A percentile compares a stretch with the other conserved stretches of the same genome.
Conservation (phyloP, 2,888 invertebrate genomes). For the Cantharis nigra region DNA sequence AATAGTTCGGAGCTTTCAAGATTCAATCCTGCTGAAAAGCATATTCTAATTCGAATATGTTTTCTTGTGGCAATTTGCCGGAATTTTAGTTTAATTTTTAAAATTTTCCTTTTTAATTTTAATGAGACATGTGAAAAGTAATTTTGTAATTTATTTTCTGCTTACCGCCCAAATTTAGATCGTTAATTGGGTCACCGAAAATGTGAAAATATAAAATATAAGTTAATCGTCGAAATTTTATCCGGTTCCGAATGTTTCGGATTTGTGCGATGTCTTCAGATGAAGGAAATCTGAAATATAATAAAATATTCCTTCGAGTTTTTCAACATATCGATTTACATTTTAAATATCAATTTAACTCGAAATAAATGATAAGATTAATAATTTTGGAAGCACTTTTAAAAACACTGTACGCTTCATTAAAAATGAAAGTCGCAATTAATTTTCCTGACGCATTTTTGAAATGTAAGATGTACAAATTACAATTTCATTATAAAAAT, state of each 20-base stretch:
- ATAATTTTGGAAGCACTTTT: constrained; percentile 38
- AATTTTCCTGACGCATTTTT: constrained; percentile 28
- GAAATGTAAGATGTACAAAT: constrained; percentile 39
- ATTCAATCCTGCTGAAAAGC: constrained; percentile 29
- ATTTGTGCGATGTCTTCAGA: neutral
- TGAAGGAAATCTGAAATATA: neutral
- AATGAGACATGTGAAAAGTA: neutral
- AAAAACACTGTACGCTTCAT: constrained; percentile 39
- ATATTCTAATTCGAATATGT: constrained; percentile 40
- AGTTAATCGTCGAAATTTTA: neutral
- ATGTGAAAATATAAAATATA: neutral
- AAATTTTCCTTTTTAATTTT: constrained; percentile 9
- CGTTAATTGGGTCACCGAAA: neutral
- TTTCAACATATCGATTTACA: neutral
- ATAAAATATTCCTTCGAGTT: neutral
- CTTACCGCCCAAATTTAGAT: neutral
- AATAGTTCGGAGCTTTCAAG: constrained; percentile 22
- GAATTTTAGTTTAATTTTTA: constrained; percentile 24
- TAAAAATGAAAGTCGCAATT: constrained; percentile 39
- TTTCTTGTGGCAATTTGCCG: constrained; percentile 36
- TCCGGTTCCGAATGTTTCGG: neutral
- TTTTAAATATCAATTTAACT: neutral
- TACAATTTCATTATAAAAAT: constrained; percentile 48
- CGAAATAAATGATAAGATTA: constrained; percentile 31
- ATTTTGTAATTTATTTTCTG: neutral